Evolutionary conservation across 2,113 vertebrate species (phyloP).

Genomic region (Phycodurus eques): DNA sequence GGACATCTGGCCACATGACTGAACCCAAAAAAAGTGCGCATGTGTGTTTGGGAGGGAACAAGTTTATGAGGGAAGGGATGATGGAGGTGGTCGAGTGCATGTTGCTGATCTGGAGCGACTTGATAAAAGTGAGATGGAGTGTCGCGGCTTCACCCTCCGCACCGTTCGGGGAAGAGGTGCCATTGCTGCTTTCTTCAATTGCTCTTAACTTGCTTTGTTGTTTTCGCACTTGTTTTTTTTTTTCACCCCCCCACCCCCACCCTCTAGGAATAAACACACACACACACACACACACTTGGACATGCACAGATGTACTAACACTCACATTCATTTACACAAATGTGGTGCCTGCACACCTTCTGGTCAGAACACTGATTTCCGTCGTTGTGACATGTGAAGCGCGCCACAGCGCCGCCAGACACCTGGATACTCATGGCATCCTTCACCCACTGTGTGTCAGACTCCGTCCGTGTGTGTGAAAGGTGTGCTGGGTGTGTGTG

Average conservation of each 20-base stretch:
- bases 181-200: constrained; percentile 64
- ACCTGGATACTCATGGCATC: constrained; percentile 76
- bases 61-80: constrained; percentile 35
- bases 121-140: neutral
- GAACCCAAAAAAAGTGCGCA: constrained; percentile 63
- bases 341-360: constrained; percentile 60
- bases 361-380: constrained; percentile 67
- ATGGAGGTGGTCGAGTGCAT: constrained; percentile 41
- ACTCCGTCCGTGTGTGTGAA: constrained; percentile 26
- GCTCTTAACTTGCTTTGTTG: constrained; percentile 69
- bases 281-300: constrained; percentile 36
- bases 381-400: constrained; percentile 73
- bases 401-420: constrained; percentile 68
- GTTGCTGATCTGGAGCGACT: constrained; percentile 76
- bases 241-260: constrained; percentile 47
- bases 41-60: constrained; percentile 40
- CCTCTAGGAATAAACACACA: constrained; percentile 61
- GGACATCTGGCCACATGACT: constrained; percentile 93
- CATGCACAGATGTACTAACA: constrained; percentile 39
- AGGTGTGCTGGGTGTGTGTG: constrained; percentile 33
- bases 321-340: constrained; percentile 29
- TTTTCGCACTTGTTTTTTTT: constrained; percentile 65
- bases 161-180: constrained; percentile 58
- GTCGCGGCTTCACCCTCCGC: constrained; percentile 16
- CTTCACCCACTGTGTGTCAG: constrained; percentile 57